Evolutionary conservation across 1,140 invertebrate species (phyloP).

Genomic region (Ceratina japonica): DNA sequence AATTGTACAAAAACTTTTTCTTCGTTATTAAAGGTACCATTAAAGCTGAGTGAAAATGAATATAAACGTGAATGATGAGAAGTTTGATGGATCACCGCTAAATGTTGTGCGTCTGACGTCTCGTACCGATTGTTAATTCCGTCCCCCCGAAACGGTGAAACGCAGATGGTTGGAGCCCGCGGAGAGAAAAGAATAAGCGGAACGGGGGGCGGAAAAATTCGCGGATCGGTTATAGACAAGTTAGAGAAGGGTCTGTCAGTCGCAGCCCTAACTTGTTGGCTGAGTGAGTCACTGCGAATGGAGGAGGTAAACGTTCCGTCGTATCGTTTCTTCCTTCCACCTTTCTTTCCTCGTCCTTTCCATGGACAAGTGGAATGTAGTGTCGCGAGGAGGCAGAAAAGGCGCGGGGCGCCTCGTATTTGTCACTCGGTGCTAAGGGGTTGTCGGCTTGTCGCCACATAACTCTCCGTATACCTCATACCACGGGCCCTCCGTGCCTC

Average conservation of each 20-base stretch:
- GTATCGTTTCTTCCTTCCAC: not conserved
- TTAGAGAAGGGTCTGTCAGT: slow-evolving; percentile 56
- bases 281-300: slow-evolving; percentile 60
- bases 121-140: too few relatives aligned
- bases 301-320: not conserved
- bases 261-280: slow-evolving; percentile 60
- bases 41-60: too few relatives aligned
- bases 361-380: slow-evolving; percentile 41
- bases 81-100: too few relatives aligned
- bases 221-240: slow-evolving; percentile 53
- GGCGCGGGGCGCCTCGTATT: slow-evolving; percentile 62
- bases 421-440: slow-evolving; percentile 69
- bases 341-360: slow-evolving; percentile 21
- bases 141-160: not conserved
- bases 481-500: slow-evolving; percentile 29
- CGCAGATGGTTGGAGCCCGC: not conserved
- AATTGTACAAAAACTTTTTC: too few relatives aligned
- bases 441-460: slow-evolving; percentile 70
- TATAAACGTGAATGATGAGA: too few relatives aligned
- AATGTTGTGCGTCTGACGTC: too few relatives aligned
- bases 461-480: slow-evolving; percentile 60
- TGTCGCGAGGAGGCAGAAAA: slow-evolving; percentile 48
- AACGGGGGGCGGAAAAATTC: slow-evolving; percentile 18
- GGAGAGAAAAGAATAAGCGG: not conserved
- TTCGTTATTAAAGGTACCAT: too few relatives aligned